Conservation (phyloP, 2,797 vertebrate genomes). For the Hemibagrus guttatus region DNA sequence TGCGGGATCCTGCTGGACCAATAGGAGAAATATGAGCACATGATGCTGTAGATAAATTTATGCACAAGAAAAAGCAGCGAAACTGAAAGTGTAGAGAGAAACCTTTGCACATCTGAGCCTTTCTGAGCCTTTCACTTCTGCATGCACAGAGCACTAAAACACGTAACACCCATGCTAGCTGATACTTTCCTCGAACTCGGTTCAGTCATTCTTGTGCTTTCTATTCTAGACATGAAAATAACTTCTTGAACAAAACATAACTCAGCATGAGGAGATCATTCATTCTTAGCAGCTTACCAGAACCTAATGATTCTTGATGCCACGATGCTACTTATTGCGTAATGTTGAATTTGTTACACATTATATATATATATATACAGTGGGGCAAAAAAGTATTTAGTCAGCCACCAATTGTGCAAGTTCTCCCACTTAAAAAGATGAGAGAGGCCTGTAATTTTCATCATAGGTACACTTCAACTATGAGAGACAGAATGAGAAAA, state of each 20-base stretch:
- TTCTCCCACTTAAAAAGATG: no score
- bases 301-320: neutral
- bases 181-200: neutral
- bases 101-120: neutral
- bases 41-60: neutral
- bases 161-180: neutral
- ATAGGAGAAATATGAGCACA: neutral
- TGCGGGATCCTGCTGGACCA: no score
- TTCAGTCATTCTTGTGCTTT: neutral
- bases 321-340: neutral
- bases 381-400: no score
- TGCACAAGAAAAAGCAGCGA: neutral
- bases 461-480: no score
- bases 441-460: no score
- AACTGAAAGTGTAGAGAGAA: neutral
- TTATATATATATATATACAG: no score
- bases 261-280: neutral
- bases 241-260: neutral
- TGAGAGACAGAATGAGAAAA: no score
- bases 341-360: neutral
- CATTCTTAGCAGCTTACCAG: neutral
- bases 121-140: neutral
- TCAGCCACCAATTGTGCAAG: no score
- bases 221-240: neutral
- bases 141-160: neutral